Base-by-base conservation (phyloP, 2,888 invertebrate species). In the Sipunculus nudus region DNA sequence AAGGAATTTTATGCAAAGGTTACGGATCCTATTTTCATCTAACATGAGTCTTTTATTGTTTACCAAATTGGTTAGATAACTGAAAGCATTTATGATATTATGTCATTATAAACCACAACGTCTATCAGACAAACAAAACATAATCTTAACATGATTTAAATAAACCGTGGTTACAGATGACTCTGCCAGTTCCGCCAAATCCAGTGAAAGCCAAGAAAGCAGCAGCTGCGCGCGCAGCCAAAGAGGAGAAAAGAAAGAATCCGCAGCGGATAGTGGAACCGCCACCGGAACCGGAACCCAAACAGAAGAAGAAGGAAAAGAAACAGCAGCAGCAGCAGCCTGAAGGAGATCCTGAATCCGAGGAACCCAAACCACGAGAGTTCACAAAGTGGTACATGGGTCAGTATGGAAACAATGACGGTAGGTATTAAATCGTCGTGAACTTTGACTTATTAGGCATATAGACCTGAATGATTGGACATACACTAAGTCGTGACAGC, bases 161-260 rank as follows among this genome's bases (percentile, higher is more conserved):
- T 8, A 8, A 35, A 13, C 10, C 19, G 6, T 32, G 16, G 13
- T 16, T 41, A 2, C 48, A 70, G 80, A 68, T 80, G 13, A 78
- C 78, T 0, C 55, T 80, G 0, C 78, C 80, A 0, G 77, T 76
- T 53, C 79, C 80, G 2, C 77, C 80, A 13, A 80, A 80, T 57
- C 80, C 80, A 1, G 77, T 75, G 1, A 78, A 77, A 56, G 78
- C 77, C 1, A 74, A 75, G 65, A 78, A 78, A 49, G 67, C 77
- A 16, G 80, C 80, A 0, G 75, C 73, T 8, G 72, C 75, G 63
- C 64, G 77, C 49, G 76, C 77, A 48, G 62, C 74, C 23, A 78
- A 77, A 50, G 79, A 80, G 48, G 79, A 76, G 43, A 76, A 76
- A 59, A 78, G 78, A 77, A 78, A 76, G 50, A 68, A 76, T 23